Base-by-base conservation (phyloP, 2,888 invertebrate genomes). In the Cantharis rustica region DNA sequence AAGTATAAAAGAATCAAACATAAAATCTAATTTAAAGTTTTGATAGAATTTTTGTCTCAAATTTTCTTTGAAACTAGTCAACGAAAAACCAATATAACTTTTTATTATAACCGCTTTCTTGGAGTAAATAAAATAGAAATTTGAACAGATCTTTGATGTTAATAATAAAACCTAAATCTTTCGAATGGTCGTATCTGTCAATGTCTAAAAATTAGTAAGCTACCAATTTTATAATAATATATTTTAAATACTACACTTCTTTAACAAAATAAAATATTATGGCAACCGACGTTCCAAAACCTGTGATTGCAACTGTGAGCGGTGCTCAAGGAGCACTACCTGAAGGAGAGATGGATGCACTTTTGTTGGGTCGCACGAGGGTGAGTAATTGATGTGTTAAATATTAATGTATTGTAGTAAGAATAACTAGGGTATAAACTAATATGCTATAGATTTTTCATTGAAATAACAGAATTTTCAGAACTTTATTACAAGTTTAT, bases 341-440 rank as follows among this genome's bases (percentile, higher is more conserved):
- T 10, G 94, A 94, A 87, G 93, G 94, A 82, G 94, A 94, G 90
- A 94, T 95, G 94, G 94, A 95, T 86, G 94, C 94, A 68, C 88
- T 95, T 82, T 91, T 95, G 80, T 90, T 95, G 73, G 94, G 94
- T 81, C 90, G 94, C 85, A 94, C 94, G 71, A 92, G 93, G 93
- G 94, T 95, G 90, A 94, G 94, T 91, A 88, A 61, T 31, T 16
- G n/a, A 47, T 47, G 47, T 47, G 47, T n/a, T 47, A 47, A 47
- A 47, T 31, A 31, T 31, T 31, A 31, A 47, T 47, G 47, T 47
- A 1, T n/a, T 47, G 47, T 47, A 47, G 47, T 47, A n/a, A n/a
- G n/a, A 47, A n/a, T 31, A n/a, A 5, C n/a, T n/a, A 7, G n/a
- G 47, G n/a, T 47, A n/a, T 7, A 31, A 7, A n/a, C 47, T 7